Conservation (phyloP, 2,113 vertebrate genomes). For the Circaetus gallicus region DNA sequence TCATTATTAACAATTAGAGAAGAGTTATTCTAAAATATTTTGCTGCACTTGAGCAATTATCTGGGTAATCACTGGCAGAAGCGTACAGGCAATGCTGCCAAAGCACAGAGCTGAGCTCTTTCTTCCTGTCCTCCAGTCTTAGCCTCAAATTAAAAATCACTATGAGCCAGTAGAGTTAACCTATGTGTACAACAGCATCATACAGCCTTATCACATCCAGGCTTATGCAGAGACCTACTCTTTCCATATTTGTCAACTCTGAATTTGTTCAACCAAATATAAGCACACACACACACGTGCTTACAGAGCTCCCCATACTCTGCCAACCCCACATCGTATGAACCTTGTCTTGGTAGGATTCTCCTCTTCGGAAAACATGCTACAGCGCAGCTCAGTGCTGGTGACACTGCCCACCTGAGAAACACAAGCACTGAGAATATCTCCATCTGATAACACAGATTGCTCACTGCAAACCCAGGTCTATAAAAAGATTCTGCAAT, state of each 20-base stretch:
- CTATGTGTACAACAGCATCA: background rate
- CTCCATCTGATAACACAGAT: background rate
- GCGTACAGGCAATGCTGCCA: background rate
- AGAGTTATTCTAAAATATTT: slow-evolving; percentile 40
- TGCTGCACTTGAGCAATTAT: background rate
- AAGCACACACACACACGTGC: background rate
- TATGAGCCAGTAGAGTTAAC: background rate
- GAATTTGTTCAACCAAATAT: background rate
- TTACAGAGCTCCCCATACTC: background rate
- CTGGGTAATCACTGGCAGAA: background rate
- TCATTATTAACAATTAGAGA: slow-evolving; percentile 21
- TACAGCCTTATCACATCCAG: background rate
- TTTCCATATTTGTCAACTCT: background rate
- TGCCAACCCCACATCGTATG: rapidly evolving
- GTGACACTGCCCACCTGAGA: background rate
- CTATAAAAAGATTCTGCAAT: background rate
- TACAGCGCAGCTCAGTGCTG: background rate
- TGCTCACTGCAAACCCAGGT: background rate
- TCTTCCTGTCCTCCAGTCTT: background rate
- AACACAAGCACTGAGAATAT: background rate
- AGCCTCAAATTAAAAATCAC: background rate
- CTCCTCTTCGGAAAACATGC: background rate
- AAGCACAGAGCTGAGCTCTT: background rate
- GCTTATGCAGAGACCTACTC: background rate
- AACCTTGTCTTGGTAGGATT: background rate